phyloP scores from a whole-genome alignment of 2,113 vertebrate species.

The Anoura caudifer region DNA sequence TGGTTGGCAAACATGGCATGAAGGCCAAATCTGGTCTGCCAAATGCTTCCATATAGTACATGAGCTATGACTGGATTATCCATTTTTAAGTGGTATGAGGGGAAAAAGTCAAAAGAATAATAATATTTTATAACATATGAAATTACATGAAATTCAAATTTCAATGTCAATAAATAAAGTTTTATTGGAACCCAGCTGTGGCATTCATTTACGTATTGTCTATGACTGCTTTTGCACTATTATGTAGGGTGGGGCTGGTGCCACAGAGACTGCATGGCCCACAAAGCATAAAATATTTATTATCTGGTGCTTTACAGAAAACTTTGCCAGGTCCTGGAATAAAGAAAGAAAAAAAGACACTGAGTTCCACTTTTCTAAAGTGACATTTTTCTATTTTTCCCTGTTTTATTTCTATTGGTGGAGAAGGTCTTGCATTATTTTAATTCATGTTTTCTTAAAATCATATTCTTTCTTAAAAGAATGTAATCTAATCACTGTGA shows the following conservation, averaged over 20 bases:
- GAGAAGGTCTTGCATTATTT: not conserved
- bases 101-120: not conserved
- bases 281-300: not conserved
- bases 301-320: not conserved
- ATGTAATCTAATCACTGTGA: not conserved
- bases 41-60: not conserved
- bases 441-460: not conserved
- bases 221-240: not conserved
- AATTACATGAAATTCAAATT: conserved; percentile 32
- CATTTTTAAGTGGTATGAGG: not conserved
- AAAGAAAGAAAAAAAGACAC: not conserved
- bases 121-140: not conserved
- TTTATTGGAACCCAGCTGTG: not conserved
- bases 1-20: not conserved
- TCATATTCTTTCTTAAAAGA: not conserved
- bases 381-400: not conserved
- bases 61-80: not conserved
- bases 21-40: not conserved
- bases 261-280: not conserved
- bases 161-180: not conserved
- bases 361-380: not conserved
- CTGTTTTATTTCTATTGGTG: not conserved
- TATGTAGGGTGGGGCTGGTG: not conserved
- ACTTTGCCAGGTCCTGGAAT: not conserved
- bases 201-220: not conserved